A percentile compares a stretch with the other conserved stretches of the same genome.
phyloP scores from a whole-genome alignment of 2,888 invertebrate genomes.

The Melanophora roralis region DNA sequence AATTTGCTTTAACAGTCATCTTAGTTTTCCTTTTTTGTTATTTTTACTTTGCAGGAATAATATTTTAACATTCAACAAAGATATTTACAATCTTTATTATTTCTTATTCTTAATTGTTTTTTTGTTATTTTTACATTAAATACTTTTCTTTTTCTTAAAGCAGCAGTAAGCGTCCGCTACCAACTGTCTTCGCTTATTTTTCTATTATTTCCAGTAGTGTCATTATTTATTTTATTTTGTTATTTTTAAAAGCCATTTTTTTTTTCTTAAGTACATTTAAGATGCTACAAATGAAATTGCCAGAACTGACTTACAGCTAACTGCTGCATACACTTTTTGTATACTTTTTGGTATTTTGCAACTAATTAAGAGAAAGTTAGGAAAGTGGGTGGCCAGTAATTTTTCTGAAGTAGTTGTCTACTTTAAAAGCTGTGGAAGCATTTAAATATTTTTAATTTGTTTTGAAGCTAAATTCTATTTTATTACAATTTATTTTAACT shows the following conservation, averaged over 20 bases:
- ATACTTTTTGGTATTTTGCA: neutral
- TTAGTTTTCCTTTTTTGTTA: neutral
- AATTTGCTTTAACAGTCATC: constrained; percentile 7
- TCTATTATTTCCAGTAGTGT: neutral
- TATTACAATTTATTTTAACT: neutral
- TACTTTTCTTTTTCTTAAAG: neutral
- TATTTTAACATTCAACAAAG: constrained; percentile 37
- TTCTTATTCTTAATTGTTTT: neutral
- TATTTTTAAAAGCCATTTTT: constrained; percentile 20
- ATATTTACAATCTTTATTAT: constrained; percentile 24
- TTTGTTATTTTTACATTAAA: constrained; percentile 11
- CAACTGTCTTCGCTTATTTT: neutral
- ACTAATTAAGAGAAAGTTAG: neutral
- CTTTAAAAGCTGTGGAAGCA: constrained; percentile 1
- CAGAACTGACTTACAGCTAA: neutral
- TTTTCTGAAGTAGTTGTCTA: neutral
- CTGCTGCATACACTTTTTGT: neutral
- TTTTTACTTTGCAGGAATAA: neutral
- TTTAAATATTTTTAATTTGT: constrained; percentile 43
- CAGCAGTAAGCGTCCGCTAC: no score
- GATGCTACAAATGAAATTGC: constrained; percentile 20
- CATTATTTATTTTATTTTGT: neutral
- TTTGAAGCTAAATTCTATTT: constrained; percentile 27
- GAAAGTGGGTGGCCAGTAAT: neutral
- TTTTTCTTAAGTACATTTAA: constrained; percentile 34